These are phyloP conservation scores for Drosophila elegans DNA, from an alignment of 1,140 invertebrate genomes.

Conservation along the genomic window DNA sequence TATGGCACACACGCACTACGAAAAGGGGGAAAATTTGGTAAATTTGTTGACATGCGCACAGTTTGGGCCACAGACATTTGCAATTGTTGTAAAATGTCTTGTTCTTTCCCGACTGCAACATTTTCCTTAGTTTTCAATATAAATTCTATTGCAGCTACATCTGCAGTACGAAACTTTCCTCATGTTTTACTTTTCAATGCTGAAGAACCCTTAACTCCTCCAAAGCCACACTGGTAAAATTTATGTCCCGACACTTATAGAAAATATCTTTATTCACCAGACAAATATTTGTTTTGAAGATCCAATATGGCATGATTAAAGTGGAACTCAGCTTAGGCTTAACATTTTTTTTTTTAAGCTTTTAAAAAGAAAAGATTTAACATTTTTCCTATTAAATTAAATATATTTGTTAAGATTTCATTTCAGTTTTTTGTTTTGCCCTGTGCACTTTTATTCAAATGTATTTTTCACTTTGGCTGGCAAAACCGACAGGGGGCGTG, in stretches of 20 bases:
- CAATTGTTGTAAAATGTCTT: slow-evolving; percentile 72
- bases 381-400: too few relatives aligned
- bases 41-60: slow-evolving; percentile 80
- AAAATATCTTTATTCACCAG: neutral
- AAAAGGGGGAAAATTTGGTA: slow-evolving; percentile 44
- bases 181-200: slow-evolving; percentile 55
- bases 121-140: slow-evolving; percentile 55
- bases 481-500: slow-evolving; percentile 53
- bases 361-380: too few relatives aligned
- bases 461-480: slow-evolving; percentile 51
- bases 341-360: too few relatives aligned
- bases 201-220: neutral
- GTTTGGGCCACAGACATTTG: slow-evolving; percentile 64
- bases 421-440: neutral
- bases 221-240: neutral
- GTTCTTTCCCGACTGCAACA: slow-evolving; percentile 54
- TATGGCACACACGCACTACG: slow-evolving; percentile 39
- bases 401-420: too few relatives aligned
- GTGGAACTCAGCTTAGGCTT: too few relatives aligned
- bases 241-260: neutral
- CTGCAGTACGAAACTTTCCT: slow-evolving; percentile 64
- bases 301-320: too few relatives aligned
- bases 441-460: slow-evolving; percentile 32
- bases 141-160: slow-evolving; percentile 63
- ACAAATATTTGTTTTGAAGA: too few relatives aligned